phyloP scores from a whole-genome alignment of 2,113 vertebrate species.

The Willisornis vidua region DNA sequence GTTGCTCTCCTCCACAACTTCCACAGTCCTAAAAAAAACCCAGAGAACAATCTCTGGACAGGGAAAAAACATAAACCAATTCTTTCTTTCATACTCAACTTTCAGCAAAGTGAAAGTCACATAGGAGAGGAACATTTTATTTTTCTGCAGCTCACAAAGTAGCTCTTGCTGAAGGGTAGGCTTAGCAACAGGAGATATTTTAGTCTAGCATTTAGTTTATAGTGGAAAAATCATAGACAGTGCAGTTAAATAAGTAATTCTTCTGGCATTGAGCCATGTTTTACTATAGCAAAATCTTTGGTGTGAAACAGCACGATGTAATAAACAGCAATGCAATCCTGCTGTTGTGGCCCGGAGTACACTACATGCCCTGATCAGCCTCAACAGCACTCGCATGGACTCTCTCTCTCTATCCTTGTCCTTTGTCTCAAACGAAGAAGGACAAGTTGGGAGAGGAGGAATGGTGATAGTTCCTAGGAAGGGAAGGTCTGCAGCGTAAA shows the following conservation, averaged over 20 bases:
- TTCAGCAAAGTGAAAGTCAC: neutral
- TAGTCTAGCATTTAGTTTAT: neutral
- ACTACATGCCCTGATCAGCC: neutral
- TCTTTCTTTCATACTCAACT: neutral
- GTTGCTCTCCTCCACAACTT: neutral
- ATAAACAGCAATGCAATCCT: neutral
- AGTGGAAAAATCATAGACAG: neutral
- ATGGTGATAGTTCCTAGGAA: too few species aligned
- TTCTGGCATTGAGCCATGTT: neutral
- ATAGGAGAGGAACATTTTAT: neutral
- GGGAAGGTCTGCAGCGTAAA: too few species aligned
- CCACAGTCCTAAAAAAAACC: neutral
- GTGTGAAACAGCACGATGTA: neutral
- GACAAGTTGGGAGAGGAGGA: too few species aligned
- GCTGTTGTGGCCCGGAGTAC: neutral
- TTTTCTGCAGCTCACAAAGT: neutral
- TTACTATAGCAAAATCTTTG: neutral
- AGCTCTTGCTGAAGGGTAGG: neutral
- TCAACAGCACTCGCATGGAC: neutral
- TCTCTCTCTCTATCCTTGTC: too few species aligned
- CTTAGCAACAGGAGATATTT: neutral
- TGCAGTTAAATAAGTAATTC: neutral
- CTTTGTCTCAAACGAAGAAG: too few species aligned
- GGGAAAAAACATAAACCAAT: neutral
- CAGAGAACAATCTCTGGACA: neutral